Conservation (phyloP, 1,140 invertebrate genomes). For the Conus ventricosus region DNA sequence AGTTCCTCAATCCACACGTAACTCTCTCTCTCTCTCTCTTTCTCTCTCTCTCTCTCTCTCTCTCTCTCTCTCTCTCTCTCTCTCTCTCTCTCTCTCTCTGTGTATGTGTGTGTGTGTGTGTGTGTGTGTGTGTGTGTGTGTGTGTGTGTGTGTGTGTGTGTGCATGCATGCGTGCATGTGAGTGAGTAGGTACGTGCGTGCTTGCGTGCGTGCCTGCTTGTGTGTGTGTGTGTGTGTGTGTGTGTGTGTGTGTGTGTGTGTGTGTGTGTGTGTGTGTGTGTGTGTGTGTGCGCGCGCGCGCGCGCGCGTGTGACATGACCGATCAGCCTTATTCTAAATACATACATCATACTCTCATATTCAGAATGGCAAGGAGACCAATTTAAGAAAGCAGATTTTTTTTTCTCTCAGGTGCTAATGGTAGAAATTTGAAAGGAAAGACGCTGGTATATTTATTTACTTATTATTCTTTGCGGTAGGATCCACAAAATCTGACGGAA, state of each 20-base stretch:
- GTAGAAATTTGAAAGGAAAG: background rate
- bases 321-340: too few species aligned
- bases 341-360: too few species aligned
- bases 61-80: background rate
- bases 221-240: background rate
- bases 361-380: too few species aligned
- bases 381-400: too few species aligned
- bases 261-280: conserved; percentile 5
- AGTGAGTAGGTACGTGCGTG: background rate
- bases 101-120: too few species aligned
- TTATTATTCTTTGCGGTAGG: background rate
- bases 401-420: background rate
- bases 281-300: too few species aligned
- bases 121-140: too few species aligned
- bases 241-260: background rate
- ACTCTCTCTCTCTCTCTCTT: background rate
- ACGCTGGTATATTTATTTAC: background rate
- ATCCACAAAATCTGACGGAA: background rate
- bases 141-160: background rate
- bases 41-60: background rate
- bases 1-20: background rate
- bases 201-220: background rate
- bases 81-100: background rate
- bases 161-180: background rate
- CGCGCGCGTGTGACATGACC: too few species aligned